Percentiles rank a stretch among this genome's conserved stretches.
Conservation (phyloP, 2,888 invertebrate species). For the Brenthis ino region DNA sequence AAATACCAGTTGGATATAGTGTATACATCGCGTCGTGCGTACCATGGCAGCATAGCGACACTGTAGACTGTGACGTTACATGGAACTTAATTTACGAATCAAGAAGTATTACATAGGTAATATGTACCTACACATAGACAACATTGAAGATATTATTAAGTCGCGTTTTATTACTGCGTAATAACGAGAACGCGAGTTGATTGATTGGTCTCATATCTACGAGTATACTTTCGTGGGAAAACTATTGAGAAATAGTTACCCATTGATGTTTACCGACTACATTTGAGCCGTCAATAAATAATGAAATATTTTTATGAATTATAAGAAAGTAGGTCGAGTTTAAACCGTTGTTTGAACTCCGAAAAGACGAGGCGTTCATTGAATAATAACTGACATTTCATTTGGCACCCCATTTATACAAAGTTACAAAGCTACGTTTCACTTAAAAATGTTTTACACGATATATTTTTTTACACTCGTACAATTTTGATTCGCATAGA, state of each 20-base stretch:
- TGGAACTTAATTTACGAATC: background rate
- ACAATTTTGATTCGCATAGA: no score
- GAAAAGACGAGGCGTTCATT: background rate
- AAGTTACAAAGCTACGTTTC: no score
- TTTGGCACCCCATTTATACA: no score
- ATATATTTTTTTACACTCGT: no score
- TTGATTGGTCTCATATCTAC: constrained; percentile 6
- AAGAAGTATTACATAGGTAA: no score
- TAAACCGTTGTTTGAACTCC: constrained; percentile 27
- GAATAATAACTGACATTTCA: no score
- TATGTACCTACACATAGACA: no score
- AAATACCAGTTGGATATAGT: background rate
- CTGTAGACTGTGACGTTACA: background rate
- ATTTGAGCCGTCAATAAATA: constrained; percentile 38
- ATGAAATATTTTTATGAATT: constrained; percentile 42
- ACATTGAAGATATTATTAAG: background rate
- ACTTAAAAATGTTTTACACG: no score
- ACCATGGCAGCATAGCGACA: constrained; percentile 3
- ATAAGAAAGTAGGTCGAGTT: constrained; percentile 41
- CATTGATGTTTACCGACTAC: constrained; percentile 21
- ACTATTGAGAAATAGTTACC: constrained; percentile 33
- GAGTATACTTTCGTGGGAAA: constrained; percentile 32
- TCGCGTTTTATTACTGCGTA: background rate
- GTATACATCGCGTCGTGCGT: background rate
- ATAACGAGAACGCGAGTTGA: constrained; percentile 17